These are phyloP conservation scores for Colostygia pectinataria DNA, from an alignment of 2,888 invertebrate genomes.

Conservation along the genomic window DNA sequence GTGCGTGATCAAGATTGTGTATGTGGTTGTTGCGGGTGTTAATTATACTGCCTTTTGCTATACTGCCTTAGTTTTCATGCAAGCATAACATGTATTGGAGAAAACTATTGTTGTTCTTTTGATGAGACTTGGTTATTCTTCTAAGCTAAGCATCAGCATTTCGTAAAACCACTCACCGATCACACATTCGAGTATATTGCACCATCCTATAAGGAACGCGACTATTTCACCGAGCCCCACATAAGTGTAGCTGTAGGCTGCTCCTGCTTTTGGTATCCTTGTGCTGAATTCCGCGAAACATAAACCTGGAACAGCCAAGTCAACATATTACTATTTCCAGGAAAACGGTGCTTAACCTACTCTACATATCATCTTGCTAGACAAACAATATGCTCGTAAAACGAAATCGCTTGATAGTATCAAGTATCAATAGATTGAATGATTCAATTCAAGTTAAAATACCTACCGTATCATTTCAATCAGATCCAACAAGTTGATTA, in stretches of 20 bases:
- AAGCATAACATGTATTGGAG: too few relatives aligned
- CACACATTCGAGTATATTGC: slow-evolving; percentile 92
- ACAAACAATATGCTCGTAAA: not conserved
- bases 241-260: slow-evolving; percentile 94
- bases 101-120: too few relatives aligned
- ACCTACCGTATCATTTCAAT: too few relatives aligned
- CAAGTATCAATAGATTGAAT: not conserved
- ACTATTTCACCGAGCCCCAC: slow-evolving; percentile 93
- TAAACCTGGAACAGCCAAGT: slow-evolving; percentile 80
- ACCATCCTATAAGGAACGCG: slow-evolving; percentile 96
- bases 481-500: slow-evolving; percentile 5
- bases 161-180: slow-evolving; percentile 89
- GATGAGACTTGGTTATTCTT: too few relatives aligned
- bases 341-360: too few relatives aligned
- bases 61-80: too few relatives aligned
- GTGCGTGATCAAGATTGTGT: too few relatives aligned
- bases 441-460: slow-evolving; percentile 2
- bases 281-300: slow-evolving; percentile 96
- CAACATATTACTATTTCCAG: not conserved
- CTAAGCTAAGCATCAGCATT: too few relatives aligned
- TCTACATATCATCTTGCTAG: too few relatives aligned
- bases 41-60: too few relatives aligned
- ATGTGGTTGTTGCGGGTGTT: too few relatives aligned
- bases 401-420: not conserved
- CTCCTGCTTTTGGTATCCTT: slow-evolving; percentile 92